Conservation (phyloP, 2,797 vertebrate genomes). For the Gymnopithys bicolor region DNA sequence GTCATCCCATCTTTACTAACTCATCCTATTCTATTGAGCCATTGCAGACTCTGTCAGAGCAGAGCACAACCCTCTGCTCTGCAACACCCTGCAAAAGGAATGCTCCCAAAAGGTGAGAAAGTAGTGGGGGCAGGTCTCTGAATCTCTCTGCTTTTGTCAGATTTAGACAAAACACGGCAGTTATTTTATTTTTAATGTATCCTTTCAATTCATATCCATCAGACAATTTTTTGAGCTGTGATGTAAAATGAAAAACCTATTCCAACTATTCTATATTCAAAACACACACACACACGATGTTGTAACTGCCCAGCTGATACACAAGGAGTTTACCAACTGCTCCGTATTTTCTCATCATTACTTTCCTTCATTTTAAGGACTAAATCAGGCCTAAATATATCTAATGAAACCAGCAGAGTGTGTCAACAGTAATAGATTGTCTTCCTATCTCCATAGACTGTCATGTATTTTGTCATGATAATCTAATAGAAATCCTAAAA, state of each 20-base stretch:
- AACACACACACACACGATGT: neutral
- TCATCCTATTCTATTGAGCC: neutral
- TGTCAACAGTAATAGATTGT: neutral
- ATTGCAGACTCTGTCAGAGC: neutral
- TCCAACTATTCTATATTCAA: neutral
- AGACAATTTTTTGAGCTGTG: neutral
- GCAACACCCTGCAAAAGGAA: neutral
- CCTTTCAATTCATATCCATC: neutral
- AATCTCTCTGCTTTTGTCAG: neutral
- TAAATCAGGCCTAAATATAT: neutral
- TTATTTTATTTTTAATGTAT: slow-evolving; percentile 20
- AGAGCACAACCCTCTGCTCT: neutral
- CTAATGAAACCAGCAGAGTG: neutral
- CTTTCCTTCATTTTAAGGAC: neutral
- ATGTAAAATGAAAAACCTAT: slow-evolving; percentile 9
- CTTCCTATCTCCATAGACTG: neutral
- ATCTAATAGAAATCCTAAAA: neutral
- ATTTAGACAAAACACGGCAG: neutral
- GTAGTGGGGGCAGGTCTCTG: neutral
- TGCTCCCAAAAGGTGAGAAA: neutral
- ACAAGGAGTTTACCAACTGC: neutral
- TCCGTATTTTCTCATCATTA: neutral
- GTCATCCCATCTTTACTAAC: neutral
- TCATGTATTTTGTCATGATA: neutral
- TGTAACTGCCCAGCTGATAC: neutral